Evolutionary conservation across 2,888 invertebrate species (phyloP).

Genomic region (Eustalomyia histrio): DNA sequence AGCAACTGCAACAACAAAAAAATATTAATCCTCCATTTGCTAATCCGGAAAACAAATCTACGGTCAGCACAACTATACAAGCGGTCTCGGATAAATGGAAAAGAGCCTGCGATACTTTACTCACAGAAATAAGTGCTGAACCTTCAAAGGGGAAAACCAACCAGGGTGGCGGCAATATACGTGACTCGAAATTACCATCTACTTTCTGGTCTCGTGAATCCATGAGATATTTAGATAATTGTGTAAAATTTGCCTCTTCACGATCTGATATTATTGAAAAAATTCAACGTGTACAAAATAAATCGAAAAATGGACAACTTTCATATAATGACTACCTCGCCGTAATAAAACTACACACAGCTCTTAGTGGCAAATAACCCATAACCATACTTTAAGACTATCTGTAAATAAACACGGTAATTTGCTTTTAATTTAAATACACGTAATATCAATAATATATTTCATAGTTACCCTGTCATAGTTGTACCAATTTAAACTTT

Average conservation of each 20-base stretch:
- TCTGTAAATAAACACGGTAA: constrained; percentile 37
- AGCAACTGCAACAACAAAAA: constrained; percentile 44
- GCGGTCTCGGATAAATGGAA: constrained; percentile 51
- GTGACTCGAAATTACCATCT: constrained; percentile 69
- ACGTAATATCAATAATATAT: constrained; percentile 44
- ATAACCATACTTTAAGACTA: not conserved
- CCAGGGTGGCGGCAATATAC: too few relatives aligned
- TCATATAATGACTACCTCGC: constrained; percentile 78
- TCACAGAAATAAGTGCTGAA: constrained; percentile 46
- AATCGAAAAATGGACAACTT: constrained; percentile 74
- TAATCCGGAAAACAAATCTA: constrained; percentile 52
- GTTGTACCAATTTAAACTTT: constrained; percentile 60
- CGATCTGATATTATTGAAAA: constrained; percentile 69
- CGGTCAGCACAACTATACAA: constrained; percentile 34
- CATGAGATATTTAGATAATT: constrained; percentile 73
- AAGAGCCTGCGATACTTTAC: constrained; percentile 54
- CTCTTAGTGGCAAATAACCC: constrained; percentile 69
- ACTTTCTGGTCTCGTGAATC: constrained; percentile 78
- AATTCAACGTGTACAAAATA: constrained; percentile 72
- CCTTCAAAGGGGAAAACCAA: constrained; percentile 52
- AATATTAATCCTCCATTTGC: constrained; percentile 40
- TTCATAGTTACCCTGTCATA: too few relatives aligned
- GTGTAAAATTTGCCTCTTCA: constrained; percentile 66
- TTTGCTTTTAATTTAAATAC: constrained; percentile 50
- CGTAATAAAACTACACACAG: constrained; percentile 73